Percentiles rank a stretch among this genome's conserved stretches.
These are phyloP conservation scores for Eupithecia subfuscata DNA, from an alignment of 2,888 invertebrate species.

Conservation along the genomic window DNA sequence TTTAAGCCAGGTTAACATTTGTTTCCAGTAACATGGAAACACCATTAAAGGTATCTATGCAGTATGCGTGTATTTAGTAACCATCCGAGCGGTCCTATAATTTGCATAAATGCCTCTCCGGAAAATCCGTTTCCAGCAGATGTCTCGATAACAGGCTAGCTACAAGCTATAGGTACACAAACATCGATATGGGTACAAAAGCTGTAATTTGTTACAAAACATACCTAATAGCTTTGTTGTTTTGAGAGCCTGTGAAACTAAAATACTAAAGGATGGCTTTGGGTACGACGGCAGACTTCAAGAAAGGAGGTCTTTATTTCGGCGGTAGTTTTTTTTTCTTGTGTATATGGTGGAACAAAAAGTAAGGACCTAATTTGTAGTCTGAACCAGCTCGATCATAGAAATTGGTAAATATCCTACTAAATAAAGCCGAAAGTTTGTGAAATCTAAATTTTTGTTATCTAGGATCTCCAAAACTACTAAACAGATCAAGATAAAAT, in stretches of 20 bases:
- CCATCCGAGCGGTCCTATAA: slow-evolving; percentile 40
- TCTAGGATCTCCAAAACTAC: too few relatives aligned
- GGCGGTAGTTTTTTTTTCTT: not conserved
- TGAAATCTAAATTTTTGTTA: too few relatives aligned
- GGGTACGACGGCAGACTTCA: not conserved
- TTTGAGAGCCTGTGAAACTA: not conserved
- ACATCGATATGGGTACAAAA: not conserved
- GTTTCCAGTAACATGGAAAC: not conserved
- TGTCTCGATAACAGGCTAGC: slow-evolving; percentile 31
- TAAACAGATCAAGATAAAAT: too few relatives aligned
- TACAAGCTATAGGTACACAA: slow-evolving; percentile 1
- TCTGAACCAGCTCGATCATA: too few relatives aligned
- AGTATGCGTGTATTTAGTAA: slow-evolving; percentile 58
- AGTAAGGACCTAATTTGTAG: not conserved
- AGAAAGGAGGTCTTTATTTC: not conserved
- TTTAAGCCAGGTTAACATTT: slow-evolving; percentile 1
- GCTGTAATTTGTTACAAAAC: not conserved
- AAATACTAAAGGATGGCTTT: not conserved
- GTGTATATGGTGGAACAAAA: not conserved
- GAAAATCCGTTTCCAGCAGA: slow-evolving; percentile 54
- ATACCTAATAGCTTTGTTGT: not conserved
- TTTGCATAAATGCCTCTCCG: slow-evolving; percentile 53
- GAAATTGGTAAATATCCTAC: too few relatives aligned
- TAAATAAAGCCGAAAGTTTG: too few relatives aligned
- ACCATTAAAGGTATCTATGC: slow-evolving; percentile 16